These are phyloP conservation scores for Tyrannus savana DNA, from an alignment of 2,113 vertebrate genomes.

Conservation along the genomic window DNA sequence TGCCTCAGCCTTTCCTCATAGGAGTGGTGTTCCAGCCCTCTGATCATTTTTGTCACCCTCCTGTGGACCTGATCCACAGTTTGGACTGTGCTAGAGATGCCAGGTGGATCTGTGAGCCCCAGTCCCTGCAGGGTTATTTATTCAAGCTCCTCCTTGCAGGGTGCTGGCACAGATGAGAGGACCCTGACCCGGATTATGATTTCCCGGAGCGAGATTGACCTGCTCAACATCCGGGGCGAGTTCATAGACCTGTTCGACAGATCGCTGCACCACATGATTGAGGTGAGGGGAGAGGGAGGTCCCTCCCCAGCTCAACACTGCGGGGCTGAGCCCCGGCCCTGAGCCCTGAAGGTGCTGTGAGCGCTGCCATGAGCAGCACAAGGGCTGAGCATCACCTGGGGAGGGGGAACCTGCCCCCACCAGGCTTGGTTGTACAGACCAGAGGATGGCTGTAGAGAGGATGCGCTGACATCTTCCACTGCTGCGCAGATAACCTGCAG, in stretches of 20 bases:
- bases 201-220: conserved; percentile 90
- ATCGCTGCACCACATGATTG: conserved; percentile 90
- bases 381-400: neutral
- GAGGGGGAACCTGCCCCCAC: neutral
- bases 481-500: neutral
- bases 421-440: neutral
- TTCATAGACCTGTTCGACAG: conserved; percentile 90
- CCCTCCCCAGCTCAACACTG: neutral
- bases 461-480: neutral
- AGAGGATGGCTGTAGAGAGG: neutral
- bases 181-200: conserved; percentile 94
- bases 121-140: neutral
- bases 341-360: neutral
- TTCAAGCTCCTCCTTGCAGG: conserved; percentile 72
- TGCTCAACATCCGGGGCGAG: conserved; percentile 91
- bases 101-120: neutral
- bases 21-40: neutral
- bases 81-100: neutral
- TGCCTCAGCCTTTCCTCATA: neutral
- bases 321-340: neutral
- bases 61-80: neutral
- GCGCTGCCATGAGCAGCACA: accelerated
- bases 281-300: conserved; percentile 73
- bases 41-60: neutral
- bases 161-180: conserved; percentile 91